phyloP scores from a whole-genome alignment of 2,888 invertebrate genomes.

The Microplitis deprimator region DNA sequence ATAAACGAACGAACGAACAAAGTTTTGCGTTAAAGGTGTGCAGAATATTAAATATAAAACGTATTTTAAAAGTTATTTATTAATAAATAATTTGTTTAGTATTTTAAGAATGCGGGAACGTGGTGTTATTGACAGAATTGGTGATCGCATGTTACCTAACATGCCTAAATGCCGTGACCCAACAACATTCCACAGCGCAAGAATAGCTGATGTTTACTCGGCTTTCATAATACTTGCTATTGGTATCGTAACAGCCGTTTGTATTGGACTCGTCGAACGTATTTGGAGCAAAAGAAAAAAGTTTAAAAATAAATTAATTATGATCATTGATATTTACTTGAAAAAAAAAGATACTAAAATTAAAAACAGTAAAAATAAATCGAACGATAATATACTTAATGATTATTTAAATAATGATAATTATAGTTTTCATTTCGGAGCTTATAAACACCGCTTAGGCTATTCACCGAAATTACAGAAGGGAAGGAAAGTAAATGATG shows the following conservation, averaged over 20 bases:
- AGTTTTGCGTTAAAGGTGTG: no score
- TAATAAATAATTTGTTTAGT: constrained; percentile 53
- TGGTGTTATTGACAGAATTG: constrained; percentile 66
- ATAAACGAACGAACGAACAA: no score
- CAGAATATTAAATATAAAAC: no score
- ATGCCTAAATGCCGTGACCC: constrained; percentile 75
- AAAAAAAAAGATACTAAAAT: constrained; percentile 35
- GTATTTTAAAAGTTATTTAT: neutral
- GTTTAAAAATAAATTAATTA: constrained; percentile 52
- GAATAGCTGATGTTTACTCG: constrained; percentile 75
- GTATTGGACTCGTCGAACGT: constrained; percentile 62
- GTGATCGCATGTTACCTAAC: constrained; percentile 68
- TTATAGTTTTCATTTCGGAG: neutral
- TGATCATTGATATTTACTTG: constrained; percentile 36
- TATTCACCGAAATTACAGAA: neutral
- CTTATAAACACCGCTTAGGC: neutral
- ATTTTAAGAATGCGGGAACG: constrained; percentile 68
- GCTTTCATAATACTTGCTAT: constrained; percentile 72
- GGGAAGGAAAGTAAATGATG: neutral
- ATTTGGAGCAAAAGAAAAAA: constrained; percentile 61
- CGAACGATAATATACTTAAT: constrained; percentile 46
- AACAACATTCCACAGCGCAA: constrained; percentile 75
- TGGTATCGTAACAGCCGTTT: constrained; percentile 69
- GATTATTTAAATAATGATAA: neutral
- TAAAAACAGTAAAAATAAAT: constrained; percentile 59